Base-by-base conservation (phyloP, 2,797 vertebrate species). In the Cygnus olor region DNA sequence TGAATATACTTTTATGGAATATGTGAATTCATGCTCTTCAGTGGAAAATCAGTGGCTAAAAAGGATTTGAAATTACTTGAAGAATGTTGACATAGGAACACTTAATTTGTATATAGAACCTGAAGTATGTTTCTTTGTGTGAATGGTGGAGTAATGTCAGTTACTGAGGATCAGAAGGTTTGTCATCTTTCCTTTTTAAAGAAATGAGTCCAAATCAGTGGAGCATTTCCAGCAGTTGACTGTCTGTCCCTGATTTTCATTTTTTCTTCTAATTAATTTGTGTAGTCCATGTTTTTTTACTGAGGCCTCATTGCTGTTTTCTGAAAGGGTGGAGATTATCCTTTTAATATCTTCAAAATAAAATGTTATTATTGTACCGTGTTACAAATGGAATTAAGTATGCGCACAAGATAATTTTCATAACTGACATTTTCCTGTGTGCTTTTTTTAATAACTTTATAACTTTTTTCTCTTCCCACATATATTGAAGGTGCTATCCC, bases 131-230 rank as follows among this genome's bases (percentile, higher is more conserved):
- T 84, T 30, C 36, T 64, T 28, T 47, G 40, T 44, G 27, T 87
- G 66, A 82, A 53, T 56, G 27, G 27, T 74, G 21, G n/a, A 12
- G 13, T 71, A 38, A 14, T 0, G 0, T 70, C 0, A 18, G 57
- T 90, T 90, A 21, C 21, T 76, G 63, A 57, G 20, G 36, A 21
- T 16, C 14, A 2, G 9, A 56, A 20, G 3, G 14, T 57, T 84
- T 74, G 6, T 42, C 18, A 38, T 80, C 9, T 28, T 72, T 7
- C 60, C 10, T 70, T 85, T 84, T 56, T 53, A 18, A 51, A 60
- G 38, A 44, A 8, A 38, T 19, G 14, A 66, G 6, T 72, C 25
- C 14, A 66, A 30, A 34, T 73, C 27, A 68, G 7, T 79, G 36
- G n/a, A 68, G 30, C 12, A 47, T 89, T 92, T 86, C 38, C 40